These are phyloP conservation scores for Bergia puertoricense DNA, from an alignment of 92 coral and sea anemone species.

Conservation along the genomic window DNA sequence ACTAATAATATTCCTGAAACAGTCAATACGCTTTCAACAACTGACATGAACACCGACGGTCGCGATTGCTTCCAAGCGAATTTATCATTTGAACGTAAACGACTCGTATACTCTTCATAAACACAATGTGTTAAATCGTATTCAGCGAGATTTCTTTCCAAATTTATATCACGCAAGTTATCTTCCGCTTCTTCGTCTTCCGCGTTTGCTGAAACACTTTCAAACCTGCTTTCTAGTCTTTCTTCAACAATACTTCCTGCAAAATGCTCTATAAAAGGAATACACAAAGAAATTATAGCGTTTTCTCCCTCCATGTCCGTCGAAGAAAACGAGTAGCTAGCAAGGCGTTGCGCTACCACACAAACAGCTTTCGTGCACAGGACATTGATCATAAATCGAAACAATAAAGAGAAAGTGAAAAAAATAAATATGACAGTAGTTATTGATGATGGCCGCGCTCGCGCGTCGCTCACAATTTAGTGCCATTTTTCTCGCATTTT, in stretches of 20 bases:
- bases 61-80: neutral
- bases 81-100: neutral
- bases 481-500: too few species aligned
- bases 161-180: neutral
- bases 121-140: neutral
- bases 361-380: too few species aligned
- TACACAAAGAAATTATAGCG: neutral
- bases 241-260: slow-evolving; percentile 5
- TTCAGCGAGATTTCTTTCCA: neutral
- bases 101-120: neutral
- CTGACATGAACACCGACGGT: neutral
- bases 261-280: neutral
- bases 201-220: neutral
- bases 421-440: too few species aligned
- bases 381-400: too few species aligned
- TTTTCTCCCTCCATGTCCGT: neutral
- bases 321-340: too few species aligned
- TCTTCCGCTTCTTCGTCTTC: neutral
- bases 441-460: too few species aligned
- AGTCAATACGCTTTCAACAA: neutral
- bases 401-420: too few species aligned
- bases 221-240: neutral
- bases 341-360: too few species aligned
- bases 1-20: too few species aligned
- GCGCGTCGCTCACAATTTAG: too few species aligned